Conservation (phyloP, 1,140 invertebrate species). For the Drosophila lini region DNA sequence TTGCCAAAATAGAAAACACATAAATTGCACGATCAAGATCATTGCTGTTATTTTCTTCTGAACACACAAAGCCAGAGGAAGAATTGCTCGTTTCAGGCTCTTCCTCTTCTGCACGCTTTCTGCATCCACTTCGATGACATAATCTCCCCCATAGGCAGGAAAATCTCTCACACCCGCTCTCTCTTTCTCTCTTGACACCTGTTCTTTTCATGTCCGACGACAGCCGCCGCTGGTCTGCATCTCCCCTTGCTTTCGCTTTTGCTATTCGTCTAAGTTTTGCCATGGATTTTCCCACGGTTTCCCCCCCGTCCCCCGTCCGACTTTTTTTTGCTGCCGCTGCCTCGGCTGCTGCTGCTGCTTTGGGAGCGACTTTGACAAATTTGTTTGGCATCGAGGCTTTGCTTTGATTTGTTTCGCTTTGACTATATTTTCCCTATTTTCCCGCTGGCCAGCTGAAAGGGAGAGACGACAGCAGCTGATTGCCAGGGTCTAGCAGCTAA, state of each 20-base stretch:
- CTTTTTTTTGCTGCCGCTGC: not conserved
- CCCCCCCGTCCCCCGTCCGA: not conserved
- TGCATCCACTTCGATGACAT: slow-evolving; percentile 59
- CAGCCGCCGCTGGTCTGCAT: slow-evolving; percentile 18
- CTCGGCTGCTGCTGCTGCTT: not conserved
- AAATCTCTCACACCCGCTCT: slow-evolving; percentile 9
- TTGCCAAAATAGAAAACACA: slow-evolving; percentile 80
- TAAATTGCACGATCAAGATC: slow-evolving; percentile 80
- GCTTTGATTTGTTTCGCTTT: slow-evolving; percentile 34
- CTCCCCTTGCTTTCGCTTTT: not conserved
- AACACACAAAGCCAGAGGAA: not conserved
- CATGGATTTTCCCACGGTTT: slow-evolving; percentile 16
- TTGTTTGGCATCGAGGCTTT: slow-evolving; percentile 47
- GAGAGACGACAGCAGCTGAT: slow-evolving; percentile 14
- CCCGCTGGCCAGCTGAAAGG: not conserved
- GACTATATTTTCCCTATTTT: slow-evolving; percentile 1
- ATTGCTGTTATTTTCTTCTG: slow-evolving; percentile 50
- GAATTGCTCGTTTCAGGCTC: not conserved
- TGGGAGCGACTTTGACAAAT: slow-evolving; percentile 58
- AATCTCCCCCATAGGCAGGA: slow-evolving; percentile 44
- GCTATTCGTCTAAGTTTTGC: not conserved
- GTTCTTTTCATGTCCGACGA: slow-evolving; percentile 58
- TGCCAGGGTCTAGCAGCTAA: slow-evolving; percentile 3
- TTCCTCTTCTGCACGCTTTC: slow-evolving; percentile 13
- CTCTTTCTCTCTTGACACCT: slow-evolving; percentile 39